These are phyloP conservation scores for Masticophis lateralis DNA, from an alignment of 2,797 vertebrate genomes.

Conservation along the genomic window DNA sequence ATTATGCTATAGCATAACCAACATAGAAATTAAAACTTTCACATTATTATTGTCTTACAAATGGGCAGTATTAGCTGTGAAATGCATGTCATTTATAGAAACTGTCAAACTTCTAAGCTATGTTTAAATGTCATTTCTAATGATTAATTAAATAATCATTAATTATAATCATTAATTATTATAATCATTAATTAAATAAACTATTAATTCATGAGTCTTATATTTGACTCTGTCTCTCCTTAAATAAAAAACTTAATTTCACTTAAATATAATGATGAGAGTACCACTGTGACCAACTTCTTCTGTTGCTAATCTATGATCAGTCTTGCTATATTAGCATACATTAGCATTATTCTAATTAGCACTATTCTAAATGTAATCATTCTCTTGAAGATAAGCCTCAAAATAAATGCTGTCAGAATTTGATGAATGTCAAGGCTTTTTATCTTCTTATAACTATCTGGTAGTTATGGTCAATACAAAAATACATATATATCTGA, in stretches of 20 bases:
- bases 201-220: background rate
- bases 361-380: background rate
- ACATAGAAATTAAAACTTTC: background rate
- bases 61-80: background rate
- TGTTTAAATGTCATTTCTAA: background rate
- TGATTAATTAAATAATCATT: background rate
- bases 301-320: background rate
- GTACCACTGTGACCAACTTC: background rate
- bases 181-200: background rate
- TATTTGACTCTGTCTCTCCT: background rate
- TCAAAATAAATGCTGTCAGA: conserved; percentile 6
- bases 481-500: background rate
- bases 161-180: too few species aligned
- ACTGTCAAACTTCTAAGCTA: background rate
- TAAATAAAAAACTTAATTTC: background rate
- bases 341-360: background rate
- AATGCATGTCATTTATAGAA: background rate
- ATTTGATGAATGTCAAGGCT: background rate
- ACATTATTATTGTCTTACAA: background rate
- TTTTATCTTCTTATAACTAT: conserved; percentile 13
- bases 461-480: background rate
- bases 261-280: background rate
- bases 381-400: background rate
- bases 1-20: background rate
- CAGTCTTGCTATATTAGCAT: background rate